Evolutionary conservation across 2,797 vertebrate species (phyloP).

Genomic region (Phoebastria nigripes): DNA sequence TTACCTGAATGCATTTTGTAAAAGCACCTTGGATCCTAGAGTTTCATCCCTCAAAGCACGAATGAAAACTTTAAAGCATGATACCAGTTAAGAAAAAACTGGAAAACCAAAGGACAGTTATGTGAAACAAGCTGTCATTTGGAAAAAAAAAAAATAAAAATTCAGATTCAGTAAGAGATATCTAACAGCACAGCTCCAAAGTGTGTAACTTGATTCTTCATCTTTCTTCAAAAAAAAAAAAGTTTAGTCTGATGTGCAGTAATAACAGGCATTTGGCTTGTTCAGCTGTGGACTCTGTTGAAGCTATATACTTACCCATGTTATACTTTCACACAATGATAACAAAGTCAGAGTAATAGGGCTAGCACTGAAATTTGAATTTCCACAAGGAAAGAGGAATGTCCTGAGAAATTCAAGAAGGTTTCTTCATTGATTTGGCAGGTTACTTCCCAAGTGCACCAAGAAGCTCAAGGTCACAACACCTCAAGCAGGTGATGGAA

Average conservation of each 20-base stretch:
- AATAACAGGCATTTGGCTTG: slow-evolving; percentile 60
- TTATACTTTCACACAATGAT: slow-evolving; percentile 50
- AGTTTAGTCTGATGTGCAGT: slow-evolving; percentile 66
- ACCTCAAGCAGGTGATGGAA: neutral
- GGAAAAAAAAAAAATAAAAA: neutral
- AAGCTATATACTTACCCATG: slow-evolving; percentile 28
- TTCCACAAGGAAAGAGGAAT: neutral
- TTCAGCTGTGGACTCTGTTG: slow-evolving; percentile 47
- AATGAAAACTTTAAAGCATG: slow-evolving; percentile 2
- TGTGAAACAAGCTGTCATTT: neutral
- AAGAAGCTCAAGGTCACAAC: neutral
- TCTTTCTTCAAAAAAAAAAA: slow-evolving; percentile 27
- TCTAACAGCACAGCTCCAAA: slow-evolving; percentile 37
- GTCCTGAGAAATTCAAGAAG: neutral
- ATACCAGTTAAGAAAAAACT: neutral
- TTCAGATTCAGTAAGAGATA: slow-evolving; percentile 4
- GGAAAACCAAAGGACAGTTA: neutral
- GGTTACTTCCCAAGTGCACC: neutral
- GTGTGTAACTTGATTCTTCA: slow-evolving; percentile 56
- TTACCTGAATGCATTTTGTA: neutral
- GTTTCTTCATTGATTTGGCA: neutral
- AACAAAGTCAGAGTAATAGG: slow-evolving; percentile 38
- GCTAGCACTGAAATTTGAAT: neutral
- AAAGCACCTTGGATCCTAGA: neutral
- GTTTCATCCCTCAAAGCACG: neutral